Percentiles rank a stretch among this genome's conserved stretches.
Conservation (phyloP, 2,113 vertebrate genomes). For the Cyanocitta stelleri region DNA sequence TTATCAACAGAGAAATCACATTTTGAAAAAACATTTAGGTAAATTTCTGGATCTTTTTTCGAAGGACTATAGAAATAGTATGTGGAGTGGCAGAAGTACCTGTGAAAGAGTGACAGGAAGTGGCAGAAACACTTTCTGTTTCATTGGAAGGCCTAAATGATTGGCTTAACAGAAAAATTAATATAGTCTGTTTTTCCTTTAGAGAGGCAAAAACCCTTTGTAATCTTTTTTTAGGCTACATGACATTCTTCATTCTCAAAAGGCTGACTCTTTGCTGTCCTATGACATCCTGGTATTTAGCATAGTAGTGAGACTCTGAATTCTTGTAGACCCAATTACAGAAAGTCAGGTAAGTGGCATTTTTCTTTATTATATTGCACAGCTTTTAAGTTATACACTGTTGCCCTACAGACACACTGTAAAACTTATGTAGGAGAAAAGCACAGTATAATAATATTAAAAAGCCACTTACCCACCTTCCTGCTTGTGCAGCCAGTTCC, state of each 20-base stretch:
- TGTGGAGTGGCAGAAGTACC: not conserved
- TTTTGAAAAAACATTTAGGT: not conserved
- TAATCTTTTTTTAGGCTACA: constrained; percentile 27
- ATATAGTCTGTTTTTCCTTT: not conserved
- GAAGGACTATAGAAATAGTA: not conserved
- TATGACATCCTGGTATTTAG: constrained; percentile 3
- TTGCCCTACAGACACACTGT: not conserved
- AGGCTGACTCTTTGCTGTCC: not conserved
- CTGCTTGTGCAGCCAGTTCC: not conserved
- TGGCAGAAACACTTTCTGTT: not conserved
- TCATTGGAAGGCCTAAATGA: not conserved
- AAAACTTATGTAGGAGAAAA: not conserved
- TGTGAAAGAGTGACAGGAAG: not conserved
- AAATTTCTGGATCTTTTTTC: not conserved
- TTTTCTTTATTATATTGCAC: constrained; percentile 45
- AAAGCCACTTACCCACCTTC: constrained; percentile 6
- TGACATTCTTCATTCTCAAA: not conserved
- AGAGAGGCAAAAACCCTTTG: constrained; percentile 17
- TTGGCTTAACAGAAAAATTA: not conserved
- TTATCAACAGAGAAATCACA: not conserved
- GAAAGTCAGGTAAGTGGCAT: constrained; percentile 33
- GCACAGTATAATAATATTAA: constrained; percentile 24
- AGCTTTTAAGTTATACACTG: not conserved
- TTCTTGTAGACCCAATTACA: not conserved
- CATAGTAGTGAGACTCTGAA: constrained; percentile 22